A percentile compares a stretch with the other conserved stretches of the same genome.
Evolutionary conservation across 1,140 invertebrate genomes (phyloP).

Genomic region (Ips nitidus): DNA sequence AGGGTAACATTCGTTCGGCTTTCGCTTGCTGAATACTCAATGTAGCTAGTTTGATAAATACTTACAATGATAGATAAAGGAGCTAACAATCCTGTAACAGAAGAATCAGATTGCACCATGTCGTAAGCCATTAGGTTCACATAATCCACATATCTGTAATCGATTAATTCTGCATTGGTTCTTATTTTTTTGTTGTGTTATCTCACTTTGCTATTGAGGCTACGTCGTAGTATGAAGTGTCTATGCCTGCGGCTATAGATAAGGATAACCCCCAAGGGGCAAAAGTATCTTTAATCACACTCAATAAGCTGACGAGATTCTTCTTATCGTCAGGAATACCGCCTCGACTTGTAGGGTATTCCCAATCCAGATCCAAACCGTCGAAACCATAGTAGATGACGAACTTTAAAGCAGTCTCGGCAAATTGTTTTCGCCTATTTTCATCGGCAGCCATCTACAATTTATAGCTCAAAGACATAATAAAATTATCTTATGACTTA

Average conservation of each 20-base stretch:
- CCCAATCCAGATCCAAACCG: constrained; percentile 83
- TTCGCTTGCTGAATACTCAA: background rate
- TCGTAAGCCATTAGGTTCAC: constrained; percentile 49
- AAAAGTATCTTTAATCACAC: constrained; percentile 57
- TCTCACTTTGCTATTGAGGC: constrained; percentile 51
- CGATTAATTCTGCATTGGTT: background rate
- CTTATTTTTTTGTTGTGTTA: background rate
- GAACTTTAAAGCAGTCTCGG: constrained; percentile 61
- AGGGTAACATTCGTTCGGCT: background rate
- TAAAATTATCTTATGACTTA: background rate
- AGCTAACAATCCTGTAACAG: constrained; percentile 59
- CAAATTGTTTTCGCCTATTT: constrained; percentile 56
- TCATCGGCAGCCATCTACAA: constrained; percentile 52
- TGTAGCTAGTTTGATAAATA: constrained; percentile 37
- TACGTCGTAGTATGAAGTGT: constrained; percentile 58
- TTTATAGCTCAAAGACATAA: constrained; percentile 11
- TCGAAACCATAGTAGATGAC: constrained; percentile 69
- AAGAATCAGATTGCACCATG: constrained; percentile 55
- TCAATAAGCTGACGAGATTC: constrained; percentile 56
- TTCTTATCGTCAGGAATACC: constrained; percentile 56
- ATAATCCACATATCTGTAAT: constrained; percentile 57
- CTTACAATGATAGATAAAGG: constrained; percentile 46
- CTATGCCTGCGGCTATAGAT: constrained; percentile 57
- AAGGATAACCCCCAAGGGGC: constrained; percentile 52
- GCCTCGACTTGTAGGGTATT: constrained; percentile 72